phyloP scores from a whole-genome alignment of 2,113 vertebrate species.

The Eolophus roseicapilla region DNA sequence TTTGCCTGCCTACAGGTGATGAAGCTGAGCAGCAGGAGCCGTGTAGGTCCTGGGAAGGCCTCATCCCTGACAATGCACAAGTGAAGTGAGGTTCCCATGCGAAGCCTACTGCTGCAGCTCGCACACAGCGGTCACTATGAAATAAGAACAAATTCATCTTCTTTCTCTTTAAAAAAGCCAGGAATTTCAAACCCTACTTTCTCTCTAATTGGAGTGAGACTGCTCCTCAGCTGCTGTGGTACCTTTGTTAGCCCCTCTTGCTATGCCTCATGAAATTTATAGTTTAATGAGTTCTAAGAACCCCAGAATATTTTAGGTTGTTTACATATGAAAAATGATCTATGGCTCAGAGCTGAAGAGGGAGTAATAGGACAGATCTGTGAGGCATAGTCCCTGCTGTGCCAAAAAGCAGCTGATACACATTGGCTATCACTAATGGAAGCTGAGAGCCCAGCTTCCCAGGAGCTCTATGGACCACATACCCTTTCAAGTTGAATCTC shows the following conservation, averaged over 20 bases:
- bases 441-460: not conserved
- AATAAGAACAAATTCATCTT: not conserved
- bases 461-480: not conserved
- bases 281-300: not conserved
- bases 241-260: not conserved
- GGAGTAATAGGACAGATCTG: not conserved
- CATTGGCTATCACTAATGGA: not conserved
- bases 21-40: not conserved
- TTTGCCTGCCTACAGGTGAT: accelerated
- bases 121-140: not conserved
- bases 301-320: not conserved
- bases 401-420: not conserved
- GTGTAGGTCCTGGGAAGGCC: not conserved
- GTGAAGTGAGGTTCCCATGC: not conserved
- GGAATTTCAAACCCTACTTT: not conserved
- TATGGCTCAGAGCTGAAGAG: not conserved
- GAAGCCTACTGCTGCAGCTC: not conserved
- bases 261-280: not conserved
- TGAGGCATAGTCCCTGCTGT: not conserved
- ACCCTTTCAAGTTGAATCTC: not conserved
- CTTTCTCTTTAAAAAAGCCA: not conserved
- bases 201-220: not conserved
- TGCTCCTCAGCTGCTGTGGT: not conserved
- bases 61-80: not conserved
- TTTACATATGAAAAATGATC: not conserved